A percentile compares a stretch with the other conserved stretches of the same genome.
phyloP scores from a whole-genome alignment of 2,113 vertebrate species.

The Irena cyanogastra region DNA sequence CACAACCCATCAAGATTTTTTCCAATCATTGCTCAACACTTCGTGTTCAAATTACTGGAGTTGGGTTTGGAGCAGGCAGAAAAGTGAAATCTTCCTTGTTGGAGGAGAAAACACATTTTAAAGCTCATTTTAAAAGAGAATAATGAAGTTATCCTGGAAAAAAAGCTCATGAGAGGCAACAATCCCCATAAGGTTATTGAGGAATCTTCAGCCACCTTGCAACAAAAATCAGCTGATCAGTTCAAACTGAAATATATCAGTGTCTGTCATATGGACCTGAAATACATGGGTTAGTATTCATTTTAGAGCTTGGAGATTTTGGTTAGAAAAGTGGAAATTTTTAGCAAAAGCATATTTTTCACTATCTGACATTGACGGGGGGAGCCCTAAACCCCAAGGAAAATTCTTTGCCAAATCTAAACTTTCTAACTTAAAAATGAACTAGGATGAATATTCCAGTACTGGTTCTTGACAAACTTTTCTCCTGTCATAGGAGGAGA shows the following conservation, averaged over 20 bases:
- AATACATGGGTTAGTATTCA: fast-evolving
- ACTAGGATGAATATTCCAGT: background rate
- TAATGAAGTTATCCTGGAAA: background rate
- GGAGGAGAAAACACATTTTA: background rate
- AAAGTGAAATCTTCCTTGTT: background rate
- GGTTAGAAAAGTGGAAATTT: background rate
- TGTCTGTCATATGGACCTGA: background rate
- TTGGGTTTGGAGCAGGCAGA: background rate
- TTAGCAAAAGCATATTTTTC: background rate
- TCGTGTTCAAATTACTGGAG: background rate
- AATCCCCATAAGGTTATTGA: background rate
- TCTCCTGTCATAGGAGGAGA: background rate
- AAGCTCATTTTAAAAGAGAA: background rate
- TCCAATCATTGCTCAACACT: fast-evolving
- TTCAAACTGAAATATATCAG: background rate
- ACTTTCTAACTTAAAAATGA: background rate
- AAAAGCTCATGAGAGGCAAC: background rate
- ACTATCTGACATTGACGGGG: fast-evolving
- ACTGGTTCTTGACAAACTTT: background rate
- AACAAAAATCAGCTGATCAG: background rate
- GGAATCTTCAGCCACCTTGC: background rate
- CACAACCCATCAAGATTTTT: background rate
- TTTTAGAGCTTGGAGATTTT: background rate
- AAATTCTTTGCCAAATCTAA: background rate
- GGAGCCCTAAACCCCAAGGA: background rate